Percentiles rank a stretch among this genome's conserved stretches.
phyloP scores from a whole-genome alignment of 1,140 invertebrate species.

The Drosophila tani region DNA sequence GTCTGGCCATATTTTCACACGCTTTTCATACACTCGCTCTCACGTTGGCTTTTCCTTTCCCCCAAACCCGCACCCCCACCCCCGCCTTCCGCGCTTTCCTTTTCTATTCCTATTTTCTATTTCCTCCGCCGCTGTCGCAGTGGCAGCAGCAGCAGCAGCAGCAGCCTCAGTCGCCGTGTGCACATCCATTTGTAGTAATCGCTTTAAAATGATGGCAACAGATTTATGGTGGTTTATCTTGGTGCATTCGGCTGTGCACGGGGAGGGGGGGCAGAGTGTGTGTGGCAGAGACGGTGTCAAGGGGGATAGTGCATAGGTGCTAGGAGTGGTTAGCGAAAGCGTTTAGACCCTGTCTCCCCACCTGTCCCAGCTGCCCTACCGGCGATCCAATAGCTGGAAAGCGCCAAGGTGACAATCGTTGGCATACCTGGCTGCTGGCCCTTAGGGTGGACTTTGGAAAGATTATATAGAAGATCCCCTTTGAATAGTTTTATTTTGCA shows the following conservation, averaged over 20 bases:
- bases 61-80: too few species aligned
- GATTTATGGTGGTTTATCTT: conserved; percentile 84
- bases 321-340: conserved; percentile 43
- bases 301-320: conserved; percentile 38
- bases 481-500: not conserved
- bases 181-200: conserved; percentile 84
- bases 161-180: conserved; percentile 60
- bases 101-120: conserved; percentile 17
- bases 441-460: conserved; percentile 14
- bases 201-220: conserved; percentile 84
- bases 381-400: conserved; percentile 33
- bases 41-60: conserved; percentile 30
- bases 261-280: not conserved
- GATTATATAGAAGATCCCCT: too few species aligned
- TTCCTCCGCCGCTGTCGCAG: conserved; percentile 52
- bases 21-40: conserved; percentile 61
- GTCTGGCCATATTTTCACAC: conserved; percentile 59
- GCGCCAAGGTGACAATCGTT: conserved; percentile 72
- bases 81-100: not conserved
- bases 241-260: conserved; percentile 66
- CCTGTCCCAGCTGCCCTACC: too few species aligned
- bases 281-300: not conserved
- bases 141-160: conserved; percentile 24
- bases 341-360: conserved; percentile 41
- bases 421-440: conserved; percentile 21